These are phyloP conservation scores for Brachyhypopomus gauderio DNA, from an alignment of 2,113 vertebrate species.

Conservation along the genomic window DNA sequence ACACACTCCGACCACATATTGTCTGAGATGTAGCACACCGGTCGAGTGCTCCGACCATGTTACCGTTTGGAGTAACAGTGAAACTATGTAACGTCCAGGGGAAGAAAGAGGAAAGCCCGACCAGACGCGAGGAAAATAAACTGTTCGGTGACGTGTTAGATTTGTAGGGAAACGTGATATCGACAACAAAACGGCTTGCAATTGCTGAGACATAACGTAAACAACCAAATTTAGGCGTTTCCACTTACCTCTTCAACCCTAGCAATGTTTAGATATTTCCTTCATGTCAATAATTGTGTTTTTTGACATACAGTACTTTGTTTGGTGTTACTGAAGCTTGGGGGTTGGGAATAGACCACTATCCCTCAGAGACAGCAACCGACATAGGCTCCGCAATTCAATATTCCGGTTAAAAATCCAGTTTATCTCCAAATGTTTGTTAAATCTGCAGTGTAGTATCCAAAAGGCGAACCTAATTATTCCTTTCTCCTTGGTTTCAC, in stretches of 20 bases:
- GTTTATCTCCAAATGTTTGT: slow-evolving; percentile 19
- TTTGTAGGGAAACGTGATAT: slow-evolving; percentile 43
- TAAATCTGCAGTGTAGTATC: slow-evolving; percentile 24
- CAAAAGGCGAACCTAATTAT: neutral
- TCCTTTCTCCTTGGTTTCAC: slow-evolving; percentile 27
- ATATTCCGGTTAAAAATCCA: slow-evolving; percentile 14
- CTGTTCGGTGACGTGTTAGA: slow-evolving; percentile 35
- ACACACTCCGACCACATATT: slow-evolving; percentile 9
- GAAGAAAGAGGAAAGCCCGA: neutral
- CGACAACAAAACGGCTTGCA: slow-evolving; percentile 38
- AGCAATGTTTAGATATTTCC: slow-evolving; percentile 76
- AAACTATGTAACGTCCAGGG: too few relatives aligned
- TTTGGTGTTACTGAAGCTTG: slow-evolving; percentile 53
- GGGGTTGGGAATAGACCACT: slow-evolving; percentile 50
- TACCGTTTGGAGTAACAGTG: too few relatives aligned
- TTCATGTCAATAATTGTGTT: slow-evolving; percentile 75
- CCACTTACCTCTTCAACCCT: slow-evolving; percentile 74
- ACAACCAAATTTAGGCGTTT: neutral
- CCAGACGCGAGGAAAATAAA: too few relatives aligned
- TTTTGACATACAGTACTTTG: slow-evolving; percentile 53
- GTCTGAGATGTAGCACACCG: slow-evolving; percentile 9
- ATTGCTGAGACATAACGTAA: neutral
- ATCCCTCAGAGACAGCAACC: slow-evolving; percentile 33
- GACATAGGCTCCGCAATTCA: too few relatives aligned
- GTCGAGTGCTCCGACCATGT: too few relatives aligned